phyloP scores from a whole-genome alignment of 2,888 invertebrate genomes.

The Germaria angustata region DNA sequence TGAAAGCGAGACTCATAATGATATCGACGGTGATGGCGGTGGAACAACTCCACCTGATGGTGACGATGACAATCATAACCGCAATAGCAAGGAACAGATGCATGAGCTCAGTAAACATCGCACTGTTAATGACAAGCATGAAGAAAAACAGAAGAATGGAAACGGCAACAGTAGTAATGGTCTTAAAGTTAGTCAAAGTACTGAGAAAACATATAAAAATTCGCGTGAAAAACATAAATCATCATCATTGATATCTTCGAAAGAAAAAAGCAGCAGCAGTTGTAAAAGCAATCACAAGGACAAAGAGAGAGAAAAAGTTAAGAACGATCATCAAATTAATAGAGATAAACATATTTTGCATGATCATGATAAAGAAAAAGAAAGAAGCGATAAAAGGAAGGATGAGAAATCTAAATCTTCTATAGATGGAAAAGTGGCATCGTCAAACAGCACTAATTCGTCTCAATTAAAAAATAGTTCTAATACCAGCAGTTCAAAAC shows the following conservation, averaged over 20 bases:
- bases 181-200: conserved; percentile 30
- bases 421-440: conserved; percentile 26
- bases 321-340: conserved; percentile 51
- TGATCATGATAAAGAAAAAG: conserved; percentile 47
- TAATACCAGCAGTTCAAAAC: conserved; percentile 39
- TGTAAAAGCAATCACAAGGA: conserved; percentile 15
- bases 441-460: background rate
- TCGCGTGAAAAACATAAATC: conserved; percentile 41
- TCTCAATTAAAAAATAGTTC: conserved; percentile 29
- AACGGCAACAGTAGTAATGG: conserved; percentile 12
- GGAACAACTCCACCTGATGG: conserved; percentile 68
- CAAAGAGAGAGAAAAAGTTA: conserved; percentile 55
- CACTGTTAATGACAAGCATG: conserved; percentile 36
- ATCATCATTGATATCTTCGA: conserved; percentile 49
- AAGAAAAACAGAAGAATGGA: conserved; percentile 45
- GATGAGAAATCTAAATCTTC: conserved; percentile 43
- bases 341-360: conserved; percentile 47
- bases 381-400: conserved; percentile 41
- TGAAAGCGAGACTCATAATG: conserved; percentile 66
- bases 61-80: conserved; percentile 68
- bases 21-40: conserved; percentile 57
- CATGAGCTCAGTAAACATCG: conserved; percentile 26
- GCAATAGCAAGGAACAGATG: conserved; percentile 66
- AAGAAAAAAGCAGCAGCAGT: conserved; percentile 27
- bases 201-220: conserved; percentile 24